Percentiles rank a stretch among this genome's conserved stretches.
Conservation (phyloP, 2,888 invertebrate species). For the Cyrtodaria siliqua region DNA sequence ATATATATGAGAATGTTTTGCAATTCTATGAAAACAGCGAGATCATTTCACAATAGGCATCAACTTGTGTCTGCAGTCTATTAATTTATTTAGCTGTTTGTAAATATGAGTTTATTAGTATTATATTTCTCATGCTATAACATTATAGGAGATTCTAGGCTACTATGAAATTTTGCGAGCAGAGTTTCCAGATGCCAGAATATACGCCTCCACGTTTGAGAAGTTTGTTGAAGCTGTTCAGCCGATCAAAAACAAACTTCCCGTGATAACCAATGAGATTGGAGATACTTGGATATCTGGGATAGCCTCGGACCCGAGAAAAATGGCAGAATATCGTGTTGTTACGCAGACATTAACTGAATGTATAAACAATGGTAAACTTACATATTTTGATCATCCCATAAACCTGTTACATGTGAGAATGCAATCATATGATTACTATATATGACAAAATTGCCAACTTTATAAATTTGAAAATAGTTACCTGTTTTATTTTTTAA, state of each 20-base stretch:
- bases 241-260: slow-evolving; percentile 64
- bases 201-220: slow-evolving; percentile 80
- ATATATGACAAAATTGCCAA: too few species aligned
- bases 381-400: background rate
- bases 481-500: too few species aligned
- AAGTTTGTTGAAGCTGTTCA: slow-evolving; percentile 72
- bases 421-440: too few species aligned
- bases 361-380: slow-evolving; percentile 67
- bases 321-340: slow-evolving; percentile 75
- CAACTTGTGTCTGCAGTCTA: too few species aligned
- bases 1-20: too few species aligned
- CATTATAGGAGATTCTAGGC: slow-evolving; percentile 80
- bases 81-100: too few species aligned
- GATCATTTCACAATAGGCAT: too few species aligned
- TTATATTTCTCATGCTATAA: too few species aligned
- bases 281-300: slow-evolving; percentile 84
- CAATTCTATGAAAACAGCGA: too few species aligned
- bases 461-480: too few species aligned
- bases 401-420: too few species aligned
- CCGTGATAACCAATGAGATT: slow-evolving; percentile 73
- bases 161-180: slow-evolving; percentile 78
- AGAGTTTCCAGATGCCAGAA: slow-evolving; percentile 78
- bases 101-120: too few species aligned
- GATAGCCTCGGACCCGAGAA: slow-evolving; percentile 80
- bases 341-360: slow-evolving; percentile 60